phyloP scores from a whole-genome alignment of 2,888 invertebrate species.

The Oscheius sp. region DNA sequence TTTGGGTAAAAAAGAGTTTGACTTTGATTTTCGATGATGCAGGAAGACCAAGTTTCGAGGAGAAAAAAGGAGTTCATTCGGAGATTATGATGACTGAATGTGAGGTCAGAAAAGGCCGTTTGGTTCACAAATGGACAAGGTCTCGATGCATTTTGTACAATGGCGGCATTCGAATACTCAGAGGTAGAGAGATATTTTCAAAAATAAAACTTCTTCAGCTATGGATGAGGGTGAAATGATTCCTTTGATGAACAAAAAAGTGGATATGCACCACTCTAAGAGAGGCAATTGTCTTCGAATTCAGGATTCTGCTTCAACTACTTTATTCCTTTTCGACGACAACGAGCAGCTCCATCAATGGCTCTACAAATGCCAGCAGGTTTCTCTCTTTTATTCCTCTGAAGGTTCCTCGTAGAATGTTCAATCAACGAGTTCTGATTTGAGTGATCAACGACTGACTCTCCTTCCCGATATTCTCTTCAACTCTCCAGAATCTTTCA shows the following conservation, averaged over 20 bases:
- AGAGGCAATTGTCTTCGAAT: slow-evolving; percentile 26
- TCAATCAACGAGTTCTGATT: slow-evolving; percentile 60
- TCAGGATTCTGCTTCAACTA: slow-evolving; percentile 9
- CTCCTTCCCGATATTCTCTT: slow-evolving; percentile 73
- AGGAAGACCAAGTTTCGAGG: slow-evolving; percentile 21
- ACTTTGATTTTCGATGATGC: not conserved
- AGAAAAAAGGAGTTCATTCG: not conserved
- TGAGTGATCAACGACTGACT: slow-evolving; percentile 73
- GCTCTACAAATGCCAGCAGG: slow-evolving; percentile 31
- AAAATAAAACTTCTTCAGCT: not conserved
- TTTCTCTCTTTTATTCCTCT: not conserved
- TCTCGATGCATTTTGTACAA: slow-evolving; percentile 48
- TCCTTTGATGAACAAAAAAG: slow-evolving; percentile 15
- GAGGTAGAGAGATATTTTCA: slow-evolving; percentile 31
- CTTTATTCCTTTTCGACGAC: slow-evolving; percentile 22
- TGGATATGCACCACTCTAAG: slow-evolving; percentile 22
- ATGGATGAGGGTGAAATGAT: slow-evolving; percentile 23
- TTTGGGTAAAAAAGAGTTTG: not conserved
- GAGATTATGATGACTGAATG: slow-evolving; percentile 50
- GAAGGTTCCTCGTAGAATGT: slow-evolving; percentile 1
- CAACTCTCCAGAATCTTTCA: slow-evolving; percentile 53
- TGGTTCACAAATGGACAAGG: slow-evolving; percentile 48
- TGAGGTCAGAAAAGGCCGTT: slow-evolving; percentile 42
- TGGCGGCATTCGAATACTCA: slow-evolving; percentile 48
- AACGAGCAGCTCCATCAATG: slow-evolving; percentile 18